These are phyloP conservation scores for Cynaeus angustus DNA, from an alignment of 2,888 invertebrate species.

Conservation along the genomic window DNA sequence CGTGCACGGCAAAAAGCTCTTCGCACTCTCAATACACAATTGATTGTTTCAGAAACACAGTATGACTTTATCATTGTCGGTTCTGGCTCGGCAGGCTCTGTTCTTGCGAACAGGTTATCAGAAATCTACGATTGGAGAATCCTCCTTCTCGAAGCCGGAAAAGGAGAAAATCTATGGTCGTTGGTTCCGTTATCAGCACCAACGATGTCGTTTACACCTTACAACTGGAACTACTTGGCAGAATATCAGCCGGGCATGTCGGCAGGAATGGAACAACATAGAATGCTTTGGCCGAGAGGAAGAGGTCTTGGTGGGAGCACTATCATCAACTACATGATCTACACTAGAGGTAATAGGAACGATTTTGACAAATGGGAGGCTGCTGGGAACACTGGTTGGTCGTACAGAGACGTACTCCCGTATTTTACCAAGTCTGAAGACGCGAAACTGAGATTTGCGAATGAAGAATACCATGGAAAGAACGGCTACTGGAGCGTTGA, in stretches of 20 bases:
- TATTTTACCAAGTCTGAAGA: conserved; percentile 73
- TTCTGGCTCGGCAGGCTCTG: conserved; percentile 82
- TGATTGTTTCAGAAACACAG: conserved; percentile 4
- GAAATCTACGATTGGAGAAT: conserved; percentile 66
- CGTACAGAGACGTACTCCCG: conserved; percentile 70
- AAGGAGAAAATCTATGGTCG: conserved; percentile 66
- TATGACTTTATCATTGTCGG: conserved; percentile 83
- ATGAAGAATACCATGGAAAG: conserved; percentile 73
- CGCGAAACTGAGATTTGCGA: conserved; percentile 73
- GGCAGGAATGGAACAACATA: conserved; percentile 61
- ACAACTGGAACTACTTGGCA: conserved; percentile 68
- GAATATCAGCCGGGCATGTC: conserved; percentile 58
- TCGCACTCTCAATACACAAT: neutral
- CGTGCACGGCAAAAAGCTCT: too few species aligned
- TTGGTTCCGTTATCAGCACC: conserved; percentile 70
- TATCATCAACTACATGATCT: conserved; percentile 80
- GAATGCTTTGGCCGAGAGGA: conserved; percentile 73
- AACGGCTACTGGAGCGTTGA: conserved; percentile 77
- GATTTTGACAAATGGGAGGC: conserved; percentile 82
- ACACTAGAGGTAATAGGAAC: conserved; percentile 80
- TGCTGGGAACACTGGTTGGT: conserved; percentile 84
- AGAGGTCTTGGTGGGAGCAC: conserved; percentile 77
- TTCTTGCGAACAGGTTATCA: conserved; percentile 79
- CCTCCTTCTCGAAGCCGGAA: conserved; percentile 58
- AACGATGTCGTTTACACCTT: conserved; percentile 64